A percentile compares a stretch with the other conserved stretches of the same genome.
Conservation (phyloP, 2,797 vertebrate species). For the Bufotes viridis region DNA sequence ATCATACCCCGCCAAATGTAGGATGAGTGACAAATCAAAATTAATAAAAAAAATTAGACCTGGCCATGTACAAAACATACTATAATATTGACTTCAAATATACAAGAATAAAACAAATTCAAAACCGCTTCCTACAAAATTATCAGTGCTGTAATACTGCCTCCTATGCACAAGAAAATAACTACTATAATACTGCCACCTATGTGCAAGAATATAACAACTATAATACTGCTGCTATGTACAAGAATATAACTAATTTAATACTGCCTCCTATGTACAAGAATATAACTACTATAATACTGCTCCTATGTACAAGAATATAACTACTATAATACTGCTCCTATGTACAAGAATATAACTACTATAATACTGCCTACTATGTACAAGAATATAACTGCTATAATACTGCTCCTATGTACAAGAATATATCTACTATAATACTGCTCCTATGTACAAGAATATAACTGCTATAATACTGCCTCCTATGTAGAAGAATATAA, state of each 20-base stretch:
- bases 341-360: neutral
- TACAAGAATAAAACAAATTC: too few species aligned
- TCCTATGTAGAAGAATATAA: neutral
- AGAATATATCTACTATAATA: slow-evolving; percentile 3
- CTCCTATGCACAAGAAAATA: neutral
- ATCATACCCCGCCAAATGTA: neutral
- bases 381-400: neutral
- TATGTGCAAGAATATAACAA: slow-evolving; percentile 3
- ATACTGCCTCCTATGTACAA: neutral
- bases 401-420: neutral
- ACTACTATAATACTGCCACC: neutral
- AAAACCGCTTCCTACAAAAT: neutral
- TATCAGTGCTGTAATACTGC: neutral
- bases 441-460: neutral
- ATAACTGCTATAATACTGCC: neutral
- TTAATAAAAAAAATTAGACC: neutral
- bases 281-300: slow-evolving; percentile 8
- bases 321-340: neutral
- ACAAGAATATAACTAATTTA: slow-evolving; percentile 21
- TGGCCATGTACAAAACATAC: too few species aligned
- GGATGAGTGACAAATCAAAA: too few species aligned
- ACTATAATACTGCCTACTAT: neutral
- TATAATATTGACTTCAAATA: too few species aligned
- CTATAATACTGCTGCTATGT: neutral
- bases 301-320: slow-evolving; percentile 4